Evolutionary conservation across 2,113 vertebrate genomes (phyloP).

Genomic region (Hemiprocne comata): DNA sequence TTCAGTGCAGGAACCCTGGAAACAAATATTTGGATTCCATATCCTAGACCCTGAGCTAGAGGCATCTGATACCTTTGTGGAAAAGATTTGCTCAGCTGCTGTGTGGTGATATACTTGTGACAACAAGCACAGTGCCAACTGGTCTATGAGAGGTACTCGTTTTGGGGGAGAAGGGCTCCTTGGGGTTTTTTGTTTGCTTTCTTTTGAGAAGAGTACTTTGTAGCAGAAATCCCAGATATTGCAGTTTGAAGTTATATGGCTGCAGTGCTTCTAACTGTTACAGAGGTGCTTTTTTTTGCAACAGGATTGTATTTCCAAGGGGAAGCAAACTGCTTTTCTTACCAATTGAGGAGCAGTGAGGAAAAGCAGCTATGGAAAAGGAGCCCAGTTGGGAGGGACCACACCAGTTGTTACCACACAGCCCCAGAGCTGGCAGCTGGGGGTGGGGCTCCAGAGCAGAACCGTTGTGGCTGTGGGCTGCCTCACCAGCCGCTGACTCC

Average conservation of each 20-base stretch:
- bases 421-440: neutral
- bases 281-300: neutral
- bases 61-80: neutral
- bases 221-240: neutral
- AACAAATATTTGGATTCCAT: neutral
- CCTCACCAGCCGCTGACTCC: neutral
- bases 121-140: neutral
- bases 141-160: neutral
- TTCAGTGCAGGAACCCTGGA: conserved; percentile 53
- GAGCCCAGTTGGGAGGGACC: neutral
- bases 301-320: neutral
- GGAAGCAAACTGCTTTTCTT: neutral
- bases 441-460: neutral
- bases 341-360: neutral
- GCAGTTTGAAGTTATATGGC: neutral
- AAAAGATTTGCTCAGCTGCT: neutral
- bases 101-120: neutral
- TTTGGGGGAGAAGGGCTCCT: neutral
- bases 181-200: neutral
- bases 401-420: neutral
- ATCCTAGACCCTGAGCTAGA: neutral
- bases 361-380: neutral
- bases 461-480: neutral
- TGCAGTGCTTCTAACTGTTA: neutral
- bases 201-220: neutral